Evolutionary conservation across 1,140 invertebrate genomes (phyloP).

Genomic region (Drosophila takahashii): DNA sequence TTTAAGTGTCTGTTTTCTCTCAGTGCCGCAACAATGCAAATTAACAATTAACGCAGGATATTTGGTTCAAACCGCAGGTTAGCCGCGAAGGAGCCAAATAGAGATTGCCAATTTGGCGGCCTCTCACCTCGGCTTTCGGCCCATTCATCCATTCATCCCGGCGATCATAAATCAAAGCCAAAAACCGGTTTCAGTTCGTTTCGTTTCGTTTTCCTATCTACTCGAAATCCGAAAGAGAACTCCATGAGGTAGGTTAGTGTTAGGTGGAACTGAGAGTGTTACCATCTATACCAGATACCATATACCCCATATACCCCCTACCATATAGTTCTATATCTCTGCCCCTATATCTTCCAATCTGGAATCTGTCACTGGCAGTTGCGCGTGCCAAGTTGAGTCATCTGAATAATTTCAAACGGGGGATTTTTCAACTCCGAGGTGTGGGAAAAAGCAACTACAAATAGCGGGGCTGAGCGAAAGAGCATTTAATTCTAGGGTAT

Average conservation of each 20-base stretch:
- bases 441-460: slow-evolving; percentile 38
- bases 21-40: slow-evolving; percentile 39
- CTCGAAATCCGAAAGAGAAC: background rate
- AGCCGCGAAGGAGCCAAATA: slow-evolving; percentile 39
- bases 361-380: slow-evolving; percentile 21
- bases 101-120: slow-evolving; percentile 36
- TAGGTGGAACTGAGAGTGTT: background rate
- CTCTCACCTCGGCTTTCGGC: slow-evolving; percentile 25
- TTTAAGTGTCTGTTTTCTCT: background rate
- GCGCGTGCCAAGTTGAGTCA: slow-evolving; percentile 35
- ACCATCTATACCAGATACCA: background rate
- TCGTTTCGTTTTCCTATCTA: background rate
- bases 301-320: background rate
- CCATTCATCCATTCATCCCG: background rate
- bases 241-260: slow-evolving; percentile 7
- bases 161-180: slow-evolving; percentile 17
- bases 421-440: slow-evolving; percentile 20
- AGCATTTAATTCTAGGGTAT: slow-evolving; percentile 12
- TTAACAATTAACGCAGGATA: slow-evolving; percentile 66
- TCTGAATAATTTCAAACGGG: slow-evolving; percentile 18
- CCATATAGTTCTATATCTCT: background rate
- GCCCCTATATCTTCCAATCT: background rate
- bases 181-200: slow-evolving; percentile 15
- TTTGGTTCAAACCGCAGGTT: slow-evolving; percentile 53
- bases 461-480: background rate